These are phyloP conservation scores for Papilio aristodemus DNA, from an alignment of 1,140 invertebrate species.

Conservation along the genomic window DNA sequence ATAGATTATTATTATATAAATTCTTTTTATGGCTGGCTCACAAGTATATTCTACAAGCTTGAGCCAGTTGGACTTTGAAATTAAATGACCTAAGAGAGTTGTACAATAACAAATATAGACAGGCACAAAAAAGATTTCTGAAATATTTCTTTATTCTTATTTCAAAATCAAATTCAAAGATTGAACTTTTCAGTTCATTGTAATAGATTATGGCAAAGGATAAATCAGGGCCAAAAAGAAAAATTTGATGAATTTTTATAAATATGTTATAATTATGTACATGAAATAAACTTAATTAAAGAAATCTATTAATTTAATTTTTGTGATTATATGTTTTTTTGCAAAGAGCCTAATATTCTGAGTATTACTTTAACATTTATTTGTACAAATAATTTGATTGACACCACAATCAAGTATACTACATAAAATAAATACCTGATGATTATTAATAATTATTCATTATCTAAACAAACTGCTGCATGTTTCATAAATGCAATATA, in stretches of 20 bases:
- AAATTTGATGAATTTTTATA: background rate
- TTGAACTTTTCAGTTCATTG: no score
- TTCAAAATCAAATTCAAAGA: no score
- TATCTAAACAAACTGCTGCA: background rate
- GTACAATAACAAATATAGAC: no score
- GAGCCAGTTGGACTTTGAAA: no score
- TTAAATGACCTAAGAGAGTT: no score
- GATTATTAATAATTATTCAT: background rate
- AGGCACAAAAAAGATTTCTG: no score
- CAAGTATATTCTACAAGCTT: no score
- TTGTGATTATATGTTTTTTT: background rate
- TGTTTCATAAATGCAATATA: background rate
- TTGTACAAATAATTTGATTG: background rate
- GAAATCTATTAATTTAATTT: background rate
- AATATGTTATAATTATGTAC: background rate
- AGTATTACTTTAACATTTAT: background rate
- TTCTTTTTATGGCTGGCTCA: no score
- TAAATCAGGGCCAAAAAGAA: background rate
- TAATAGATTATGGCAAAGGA: no score
- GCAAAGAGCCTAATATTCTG: background rate
- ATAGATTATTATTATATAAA: no score
- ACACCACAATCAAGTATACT: background rate
- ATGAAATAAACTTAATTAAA: background rate
- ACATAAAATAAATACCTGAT: background rate
- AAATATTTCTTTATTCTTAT: no score